phyloP scores from a whole-genome alignment of 2,888 invertebrate genomes.

The Cerceris ruficornis region DNA sequence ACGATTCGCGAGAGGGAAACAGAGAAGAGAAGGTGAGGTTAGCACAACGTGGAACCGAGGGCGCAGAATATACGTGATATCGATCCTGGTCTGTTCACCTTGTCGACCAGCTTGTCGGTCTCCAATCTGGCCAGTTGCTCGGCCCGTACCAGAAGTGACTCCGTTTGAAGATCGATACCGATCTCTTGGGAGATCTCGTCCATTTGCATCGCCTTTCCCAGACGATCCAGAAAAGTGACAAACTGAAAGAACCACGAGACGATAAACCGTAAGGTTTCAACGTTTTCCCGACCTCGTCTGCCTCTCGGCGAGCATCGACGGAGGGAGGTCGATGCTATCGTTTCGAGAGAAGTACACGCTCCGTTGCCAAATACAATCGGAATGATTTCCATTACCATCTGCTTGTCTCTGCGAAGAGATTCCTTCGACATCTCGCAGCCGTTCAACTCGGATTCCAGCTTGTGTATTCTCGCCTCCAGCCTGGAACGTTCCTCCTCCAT shows the following conservation, averaged over 20 bases:
- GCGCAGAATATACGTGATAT: conserved; percentile 58
- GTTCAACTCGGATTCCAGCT: conserved; percentile 90
- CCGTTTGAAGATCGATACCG: conserved; percentile 91
- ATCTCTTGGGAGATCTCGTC: conserved; percentile 91
- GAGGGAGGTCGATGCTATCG: too few relatives aligned
- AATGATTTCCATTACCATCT: conserved; percentile 83
- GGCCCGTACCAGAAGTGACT: conserved; percentile 91
- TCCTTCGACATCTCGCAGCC: conserved; percentile 88
- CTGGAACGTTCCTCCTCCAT: conserved; percentile 90
- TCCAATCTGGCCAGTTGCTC: conserved; percentile 92
- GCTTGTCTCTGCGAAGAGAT: conserved; percentile 89
- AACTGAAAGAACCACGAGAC: conserved; percentile 83
- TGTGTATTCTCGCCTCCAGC: conserved; percentile 89
- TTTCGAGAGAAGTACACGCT: too few relatives aligned
- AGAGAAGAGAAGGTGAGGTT: conserved; percentile 54
- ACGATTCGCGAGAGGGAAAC: conserved; percentile 46
- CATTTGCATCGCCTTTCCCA: conserved; percentile 92
- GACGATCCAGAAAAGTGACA: conserved; percentile 91
- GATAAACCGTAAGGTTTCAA: background rate
- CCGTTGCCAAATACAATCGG: background rate
- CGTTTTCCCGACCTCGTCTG: background rate
- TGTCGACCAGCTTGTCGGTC: conserved; percentile 92
- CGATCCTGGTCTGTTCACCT: conserved; percentile 82
- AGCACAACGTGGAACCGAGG: conserved; percentile 23
- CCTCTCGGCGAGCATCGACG: too few relatives aligned